Evolutionary conservation across 2,888 invertebrate genomes (phyloP), one percentile per base, ranked within the genome.

Genomic region (Atethmia centrago): DNA sequence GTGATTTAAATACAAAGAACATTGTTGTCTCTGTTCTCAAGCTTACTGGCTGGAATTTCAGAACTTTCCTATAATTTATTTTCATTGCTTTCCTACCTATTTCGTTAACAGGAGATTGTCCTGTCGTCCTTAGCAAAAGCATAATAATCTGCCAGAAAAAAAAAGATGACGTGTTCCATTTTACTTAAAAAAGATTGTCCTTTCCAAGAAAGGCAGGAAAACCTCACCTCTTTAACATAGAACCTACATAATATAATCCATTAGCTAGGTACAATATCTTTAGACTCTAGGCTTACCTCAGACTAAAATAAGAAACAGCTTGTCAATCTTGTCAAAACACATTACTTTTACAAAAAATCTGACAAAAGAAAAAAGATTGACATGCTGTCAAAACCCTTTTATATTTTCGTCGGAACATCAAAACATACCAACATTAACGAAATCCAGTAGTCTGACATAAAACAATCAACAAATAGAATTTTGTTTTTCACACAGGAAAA

Each of bases 51-150:
- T 31, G 62, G 28, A 55, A 55, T 63, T 64, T 64, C 25, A 61
- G 64, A 64, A 77, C 79, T 79, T 64, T 78, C 79, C 49, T 59
- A 59, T 49, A 77, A 72, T 72, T 78, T 78, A 65, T 77, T 72
- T 77, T 72, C 79, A 78, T 78, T 55, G 71, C 72, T 78, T n/a
- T 71, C 53, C 78, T 77, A 53, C 47, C 47, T 36, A 69, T 77
- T 75, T 10, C 55, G 47, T n/a, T 31, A 25, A 59, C 49, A 61
- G 25, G 45, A 64, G 58, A 40, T 77, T 53, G 63, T 64, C 64
- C 75, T 56, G 75, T 2, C 14, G 25, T 63, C 31, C 53, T 65
- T 49, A 61, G 79, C 49, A 77, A 77, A 49, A 16, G 59, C 25
- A n/a, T 42, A 25, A 28, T 42, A 75, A 74, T 19, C 31, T 36